Evolutionary conservation across 2,888 invertebrate genomes (phyloP).

Genomic region (Entomobrya multifasciata): DNA sequence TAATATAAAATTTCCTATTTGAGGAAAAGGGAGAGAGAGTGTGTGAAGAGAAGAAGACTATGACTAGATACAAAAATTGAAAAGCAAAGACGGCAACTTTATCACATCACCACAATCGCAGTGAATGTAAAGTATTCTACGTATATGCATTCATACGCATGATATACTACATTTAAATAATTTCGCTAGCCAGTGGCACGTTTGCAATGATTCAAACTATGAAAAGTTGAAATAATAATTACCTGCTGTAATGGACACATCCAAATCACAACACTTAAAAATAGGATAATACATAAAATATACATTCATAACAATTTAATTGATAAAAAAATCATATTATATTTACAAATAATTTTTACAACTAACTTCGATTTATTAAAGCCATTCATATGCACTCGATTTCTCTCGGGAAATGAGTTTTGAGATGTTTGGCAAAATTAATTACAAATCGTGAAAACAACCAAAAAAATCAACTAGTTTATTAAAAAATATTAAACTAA

Average conservation of each 20-base stretch:
- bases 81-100: background rate
- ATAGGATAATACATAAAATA: background rate
- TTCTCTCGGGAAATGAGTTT: background rate
- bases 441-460: slow-evolving; percentile 41
- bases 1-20: slow-evolving; percentile 13
- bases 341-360: too few relatives aligned
- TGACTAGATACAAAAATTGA: background rate
- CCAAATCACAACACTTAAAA: slow-evolving; percentile 55
- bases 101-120: background rate
- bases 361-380: too few relatives aligned
- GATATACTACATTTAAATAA: slow-evolving; percentile 28
- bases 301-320: too few relatives aligned
- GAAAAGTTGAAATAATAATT: slow-evolving; percentile 30
- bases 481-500: too few relatives aligned
- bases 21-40: slow-evolving; percentile 14
- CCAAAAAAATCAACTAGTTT: slow-evolving; percentile 63
- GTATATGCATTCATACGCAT: background rate
- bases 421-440: slow-evolving; percentile 35
- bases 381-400: too few relatives aligned
- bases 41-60: background rate
- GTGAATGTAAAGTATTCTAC: slow-evolving; percentile 14
- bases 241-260: slow-evolving; percentile 67
- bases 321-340: too few relatives aligned
- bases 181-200: slow-evolving; percentile 61
- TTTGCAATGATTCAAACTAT: slow-evolving; percentile 65